These are phyloP conservation scores for Salvelinus alpinus DNA, from an alignment of 2,113 vertebrate species.

Conservation along the genomic window DNA sequence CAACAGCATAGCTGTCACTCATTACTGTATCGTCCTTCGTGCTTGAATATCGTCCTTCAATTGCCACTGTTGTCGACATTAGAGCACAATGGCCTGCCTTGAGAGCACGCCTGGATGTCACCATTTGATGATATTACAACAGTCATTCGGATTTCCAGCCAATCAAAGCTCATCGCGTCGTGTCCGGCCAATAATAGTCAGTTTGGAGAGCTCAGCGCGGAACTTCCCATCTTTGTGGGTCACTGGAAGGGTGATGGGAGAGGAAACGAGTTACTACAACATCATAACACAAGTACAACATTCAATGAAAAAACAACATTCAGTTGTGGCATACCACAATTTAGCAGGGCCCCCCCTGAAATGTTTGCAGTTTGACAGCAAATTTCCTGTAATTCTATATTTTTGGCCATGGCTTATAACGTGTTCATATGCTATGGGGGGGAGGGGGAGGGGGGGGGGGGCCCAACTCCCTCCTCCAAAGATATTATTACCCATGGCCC, in stretches of 20 bases:
- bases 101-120: slow-evolving; percentile 22
- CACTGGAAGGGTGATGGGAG: slow-evolving; percentile 71
- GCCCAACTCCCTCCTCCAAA: too few relatives aligned
- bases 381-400: too few relatives aligned
- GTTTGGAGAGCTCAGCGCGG: slow-evolving; percentile 87
- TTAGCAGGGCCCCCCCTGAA: too few relatives aligned
- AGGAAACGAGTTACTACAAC: neutral
- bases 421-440: too few relatives aligned
- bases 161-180: slow-evolving; percentile 83
- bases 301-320: neutral
- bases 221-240: slow-evolving; percentile 87
- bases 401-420: too few relatives aligned
- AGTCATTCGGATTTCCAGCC: slow-evolving; percentile 18
- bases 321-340: too few relatives aligned
- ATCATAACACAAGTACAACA: neutral
- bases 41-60: neutral
- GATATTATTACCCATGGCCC: too few relatives aligned
- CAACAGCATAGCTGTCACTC: neutral
- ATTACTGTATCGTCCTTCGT: neutral
- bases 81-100: neutral
- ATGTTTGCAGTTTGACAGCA: too few relatives aligned
- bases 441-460: too few relatives aligned
- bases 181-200: slow-evolving; percentile 79
- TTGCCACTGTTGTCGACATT: neutral
- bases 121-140: slow-evolving; percentile 25